Percentiles rank a stretch among this genome's conserved stretches.
Conservation (phyloP, 2,797 vertebrate genomes). For the Poeciliopsis turneri region DNA sequence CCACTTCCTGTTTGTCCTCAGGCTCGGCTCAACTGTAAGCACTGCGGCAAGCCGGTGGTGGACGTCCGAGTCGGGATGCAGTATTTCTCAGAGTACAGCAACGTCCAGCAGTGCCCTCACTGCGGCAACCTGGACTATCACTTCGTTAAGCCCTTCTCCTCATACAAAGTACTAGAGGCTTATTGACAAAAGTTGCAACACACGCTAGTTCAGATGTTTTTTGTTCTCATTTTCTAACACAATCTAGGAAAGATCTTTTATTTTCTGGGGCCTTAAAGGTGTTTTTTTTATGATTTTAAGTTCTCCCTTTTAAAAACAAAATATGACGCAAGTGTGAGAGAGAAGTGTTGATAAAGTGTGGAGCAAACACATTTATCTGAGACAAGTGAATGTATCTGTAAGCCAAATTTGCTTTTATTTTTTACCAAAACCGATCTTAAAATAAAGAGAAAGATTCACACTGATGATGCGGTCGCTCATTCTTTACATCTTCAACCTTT, state of each 20-base stretch:
- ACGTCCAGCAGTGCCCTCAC: conserved; percentile 99
- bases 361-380: conserved; percentile 75
- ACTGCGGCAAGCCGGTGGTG: conserved; percentile 98
- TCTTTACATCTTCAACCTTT: neutral
- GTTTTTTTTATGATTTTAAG: conserved; percentile 84
- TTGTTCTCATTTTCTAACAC: conserved; percentile 57
- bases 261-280: conserved; percentile 80
- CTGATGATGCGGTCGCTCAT: conserved; percentile 1
- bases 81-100: conserved; percentile 99
- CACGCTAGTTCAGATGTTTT: conserved; percentile 84
- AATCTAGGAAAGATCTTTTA: conserved; percentile 72
- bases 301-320: conserved; percentile 56
- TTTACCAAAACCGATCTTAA: conserved; percentile 75
- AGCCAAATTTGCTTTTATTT: conserved; percentile 83
- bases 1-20: conserved; percentile 60
- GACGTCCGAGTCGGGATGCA: conserved; percentile 98
- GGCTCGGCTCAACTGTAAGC: conserved; percentile 99
- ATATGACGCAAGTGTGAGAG: conserved; percentile 60
- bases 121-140: conserved; percentile 99
- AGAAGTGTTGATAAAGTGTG: conserved; percentile 59
- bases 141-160: conserved; percentile 99
- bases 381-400: conserved; percentile 94
- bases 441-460: conserved; percentile 70
- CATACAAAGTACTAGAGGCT: conserved; percentile 98
- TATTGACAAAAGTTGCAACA: conserved; percentile 98